phyloP scores from a whole-genome alignment of 2,888 invertebrate species.

The Anarsia innoxiella region DNA sequence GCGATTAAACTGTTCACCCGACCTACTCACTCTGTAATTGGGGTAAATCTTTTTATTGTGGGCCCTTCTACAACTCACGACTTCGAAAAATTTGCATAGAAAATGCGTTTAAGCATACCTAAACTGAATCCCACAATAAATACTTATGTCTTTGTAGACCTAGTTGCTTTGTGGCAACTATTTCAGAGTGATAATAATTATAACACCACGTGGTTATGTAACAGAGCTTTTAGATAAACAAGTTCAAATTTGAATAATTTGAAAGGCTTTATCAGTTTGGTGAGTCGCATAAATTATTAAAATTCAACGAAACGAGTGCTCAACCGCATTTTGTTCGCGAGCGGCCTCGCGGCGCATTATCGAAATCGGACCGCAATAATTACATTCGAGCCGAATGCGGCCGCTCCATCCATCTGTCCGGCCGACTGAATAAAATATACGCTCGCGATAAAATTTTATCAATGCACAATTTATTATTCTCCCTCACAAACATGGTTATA shows the following conservation, averaged over 20 bases:
- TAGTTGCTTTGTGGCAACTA: no score
- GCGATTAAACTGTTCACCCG: conserved; percentile 55
- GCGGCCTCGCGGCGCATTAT: conserved; percentile 64
- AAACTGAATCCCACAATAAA: not conserved
- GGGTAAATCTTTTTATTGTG: conserved; percentile 59
- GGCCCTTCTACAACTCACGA: conserved; percentile 25
- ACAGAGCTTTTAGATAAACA: not conserved
- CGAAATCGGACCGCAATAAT: conserved; percentile 71
- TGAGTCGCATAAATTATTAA: conserved; percentile 62
- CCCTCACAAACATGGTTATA: conserved; percentile 34
- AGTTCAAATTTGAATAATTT: conserved; percentile 43
- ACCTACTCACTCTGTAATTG: conserved; percentile 55
- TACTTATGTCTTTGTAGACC: no score
- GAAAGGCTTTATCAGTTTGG: conserved; percentile 56
- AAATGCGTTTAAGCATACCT: conserved; percentile 4
- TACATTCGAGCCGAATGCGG: conserved; percentile 65
- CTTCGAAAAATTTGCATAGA: conserved; percentile 18
- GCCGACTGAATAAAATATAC: conserved; percentile 55
- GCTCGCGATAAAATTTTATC: conserved; percentile 51
- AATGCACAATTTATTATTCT: conserved; percentile 48
- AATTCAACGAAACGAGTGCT: conserved; percentile 56
- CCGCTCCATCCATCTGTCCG: conserved; percentile 58
- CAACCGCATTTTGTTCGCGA: conserved; percentile 59
- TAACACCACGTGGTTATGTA: no score
- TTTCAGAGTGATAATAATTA: no score